These are phyloP conservation scores for Gryllus longicercus DNA, from an alignment of 2,888 invertebrate species.

Conservation along the genomic window DNA sequence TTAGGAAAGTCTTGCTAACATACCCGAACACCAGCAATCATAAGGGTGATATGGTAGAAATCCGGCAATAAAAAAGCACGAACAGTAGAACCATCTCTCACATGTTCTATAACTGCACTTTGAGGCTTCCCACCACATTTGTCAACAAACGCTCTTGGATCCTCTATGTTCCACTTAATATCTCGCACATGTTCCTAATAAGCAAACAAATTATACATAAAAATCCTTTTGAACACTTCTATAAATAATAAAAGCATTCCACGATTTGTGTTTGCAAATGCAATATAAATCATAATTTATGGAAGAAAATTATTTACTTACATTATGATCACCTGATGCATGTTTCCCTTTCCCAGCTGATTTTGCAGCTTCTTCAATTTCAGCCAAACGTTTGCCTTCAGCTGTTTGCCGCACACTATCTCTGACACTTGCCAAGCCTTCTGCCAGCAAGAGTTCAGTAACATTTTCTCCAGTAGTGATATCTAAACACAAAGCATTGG, in stretches of 20 bases:
- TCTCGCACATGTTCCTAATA: conserved; percentile 71
- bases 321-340: conserved; percentile 46
- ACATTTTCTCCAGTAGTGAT: conserved; percentile 76
- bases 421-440: conserved; percentile 81
- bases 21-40: conserved; percentile 90
- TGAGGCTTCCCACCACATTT: conserved; percentile 81
- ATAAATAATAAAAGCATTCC: background rate
- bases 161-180: conserved; percentile 86
- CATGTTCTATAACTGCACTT: conserved; percentile 93
- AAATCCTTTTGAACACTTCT: no score
- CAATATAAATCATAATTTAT: conserved; percentile 20
- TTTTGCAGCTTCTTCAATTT: conserved; percentile 88
- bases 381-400: conserved; percentile 67
- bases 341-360: conserved; percentile 82
- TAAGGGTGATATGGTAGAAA: conserved; percentile 86
- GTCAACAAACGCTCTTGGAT: conserved; percentile 77
- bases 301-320: conserved; percentile 36
- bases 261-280: background rate
- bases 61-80: conserved; percentile 87
- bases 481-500: conserved; percentile 41
- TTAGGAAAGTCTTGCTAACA: conserved; percentile 42
- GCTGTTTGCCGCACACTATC: conserved; percentile 62
- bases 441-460: conserved; percentile 80
- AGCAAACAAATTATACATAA: conserved; percentile 30
- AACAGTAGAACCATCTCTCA: conserved; percentile 94